Evolutionary conservation across 2,888 invertebrate genomes (phyloP).

Genomic region (Zele albiditarsus): DNA sequence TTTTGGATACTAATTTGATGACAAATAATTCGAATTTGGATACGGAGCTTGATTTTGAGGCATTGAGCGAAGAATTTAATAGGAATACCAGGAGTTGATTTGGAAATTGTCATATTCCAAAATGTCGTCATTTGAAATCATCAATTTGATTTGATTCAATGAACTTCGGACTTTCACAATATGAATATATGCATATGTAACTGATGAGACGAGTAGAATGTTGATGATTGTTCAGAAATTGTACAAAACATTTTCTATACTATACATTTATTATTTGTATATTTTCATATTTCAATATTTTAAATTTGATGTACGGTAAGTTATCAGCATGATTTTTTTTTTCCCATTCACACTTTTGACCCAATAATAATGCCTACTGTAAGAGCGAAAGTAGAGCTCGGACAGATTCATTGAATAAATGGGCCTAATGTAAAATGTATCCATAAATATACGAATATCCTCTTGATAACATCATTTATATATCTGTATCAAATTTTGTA

Average conservation of each 20-base stretch:
- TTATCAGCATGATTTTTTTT: background rate
- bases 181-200: background rate
- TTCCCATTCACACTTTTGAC: background rate
- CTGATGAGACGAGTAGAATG: background rate
- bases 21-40: conserved; percentile 63
- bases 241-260: background rate
- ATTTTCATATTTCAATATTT: background rate
- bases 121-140: background rate
- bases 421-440: conserved; percentile 13
- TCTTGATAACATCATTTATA: conserved; percentile 3
- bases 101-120: conserved; percentile 1
- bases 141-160: conserved; percentile 19
- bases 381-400: conserved; percentile 19
- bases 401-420: background rate
- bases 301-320: conserved; percentile 44
- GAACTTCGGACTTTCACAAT: conserved; percentile 15
- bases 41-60: conserved; percentile 68
- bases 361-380: no score
- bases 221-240: background rate
- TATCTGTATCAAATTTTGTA: background rate
- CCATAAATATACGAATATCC: background rate
- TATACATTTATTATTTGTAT: conserved; percentile 11
- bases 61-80: conserved; percentile 69
- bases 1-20: conserved; percentile 65
- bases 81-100: conserved; percentile 69